phyloP scores from a whole-genome alignment of 1,140 invertebrate genomes.

The Camponotus pennsylvanicus region DNA sequence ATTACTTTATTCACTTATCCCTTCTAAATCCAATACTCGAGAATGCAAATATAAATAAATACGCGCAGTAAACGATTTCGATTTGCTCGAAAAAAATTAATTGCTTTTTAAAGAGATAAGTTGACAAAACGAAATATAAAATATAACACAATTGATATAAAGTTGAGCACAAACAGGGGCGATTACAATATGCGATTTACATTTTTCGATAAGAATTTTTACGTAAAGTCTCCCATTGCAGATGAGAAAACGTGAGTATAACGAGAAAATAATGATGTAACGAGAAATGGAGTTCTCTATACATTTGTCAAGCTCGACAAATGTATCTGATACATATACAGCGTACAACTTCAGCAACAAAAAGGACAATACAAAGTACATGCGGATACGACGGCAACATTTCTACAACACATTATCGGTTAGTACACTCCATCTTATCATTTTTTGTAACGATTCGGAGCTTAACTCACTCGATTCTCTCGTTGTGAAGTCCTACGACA shows the following conservation, averaged over 20 bases:
- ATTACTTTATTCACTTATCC: slow-evolving; percentile 45
- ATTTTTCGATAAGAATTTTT: background rate
- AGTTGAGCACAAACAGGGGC: background rate
- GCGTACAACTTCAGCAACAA: slow-evolving; percentile 23
- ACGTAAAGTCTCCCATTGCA: background rate
- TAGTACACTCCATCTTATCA: background rate
- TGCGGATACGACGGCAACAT: background rate
- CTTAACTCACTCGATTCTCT: background rate
- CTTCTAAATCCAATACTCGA: slow-evolving; percentile 6
- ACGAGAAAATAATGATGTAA: slow-evolving; percentile 14
- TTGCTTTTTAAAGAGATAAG: background rate
- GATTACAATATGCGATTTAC: background rate
- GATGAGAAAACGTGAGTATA: background rate
- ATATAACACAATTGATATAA: background rate
- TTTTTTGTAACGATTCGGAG: slow-evolving; percentile 47
- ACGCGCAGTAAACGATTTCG: slow-evolving; percentile 12
- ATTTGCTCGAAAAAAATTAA: slow-evolving; percentile 22
- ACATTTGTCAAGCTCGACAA: slow-evolving; percentile 50
- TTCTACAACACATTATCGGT: slow-evolving; percentile 38
- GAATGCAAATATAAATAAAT: slow-evolving; percentile 32
- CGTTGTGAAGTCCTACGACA: slow-evolving; percentile 33
- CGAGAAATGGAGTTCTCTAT: slow-evolving; percentile 22
- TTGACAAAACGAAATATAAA: background rate
- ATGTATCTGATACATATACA: slow-evolving; percentile 22
- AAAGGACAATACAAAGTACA: slow-evolving; percentile 29